Evolutionary conservation across 1,140 invertebrate species (phyloP).

Genomic region (Neodiprion pinetum): DNA sequence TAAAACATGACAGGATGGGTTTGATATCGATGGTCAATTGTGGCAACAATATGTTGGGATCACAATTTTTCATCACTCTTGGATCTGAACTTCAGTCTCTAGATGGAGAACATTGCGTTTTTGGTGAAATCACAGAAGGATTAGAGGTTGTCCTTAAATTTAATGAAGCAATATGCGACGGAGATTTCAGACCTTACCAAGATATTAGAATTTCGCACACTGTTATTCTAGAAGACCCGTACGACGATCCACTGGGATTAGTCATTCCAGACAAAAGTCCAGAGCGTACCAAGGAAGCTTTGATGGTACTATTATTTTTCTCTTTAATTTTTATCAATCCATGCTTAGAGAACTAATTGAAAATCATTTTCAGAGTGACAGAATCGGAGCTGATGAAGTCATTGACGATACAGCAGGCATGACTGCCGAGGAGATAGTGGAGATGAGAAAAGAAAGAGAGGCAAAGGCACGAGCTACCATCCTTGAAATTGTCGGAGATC

Average conservation of each 20-base stretch:
- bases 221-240: slow-evolving; percentile 96
- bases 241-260: slow-evolving; percentile 84
- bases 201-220: slow-evolving; percentile 98
- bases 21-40: slow-evolving; percentile 96
- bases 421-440: slow-evolving; percentile 82
- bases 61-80: slow-evolving; percentile 97
- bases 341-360: background rate
- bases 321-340: slow-evolving; percentile 14
- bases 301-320: slow-evolving; percentile 61
- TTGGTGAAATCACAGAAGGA: slow-evolving; percentile 96
- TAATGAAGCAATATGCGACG: slow-evolving; percentile 95
- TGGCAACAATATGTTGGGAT: slow-evolving; percentile 91
- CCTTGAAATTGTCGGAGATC: slow-evolving; percentile 97
- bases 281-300: slow-evolving; percentile 80
- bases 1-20: slow-evolving; percentile 88
- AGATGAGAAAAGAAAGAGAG: slow-evolving; percentile 90
- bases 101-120: slow-evolving; percentile 94
- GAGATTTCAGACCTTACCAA: slow-evolving; percentile 89
- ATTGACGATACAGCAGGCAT: slow-evolving; percentile 91
- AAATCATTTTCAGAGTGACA: slow-evolving; percentile 72
- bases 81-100: slow-evolving; percentile 89
- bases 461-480: slow-evolving; percentile 96
- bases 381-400: slow-evolving; percentile 94
- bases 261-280: slow-evolving; percentile 85
- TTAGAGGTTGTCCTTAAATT: slow-evolving; percentile 87